phyloP scores from a whole-genome alignment of 2,113 vertebrate genomes.

The Smithornis capensis region DNA sequence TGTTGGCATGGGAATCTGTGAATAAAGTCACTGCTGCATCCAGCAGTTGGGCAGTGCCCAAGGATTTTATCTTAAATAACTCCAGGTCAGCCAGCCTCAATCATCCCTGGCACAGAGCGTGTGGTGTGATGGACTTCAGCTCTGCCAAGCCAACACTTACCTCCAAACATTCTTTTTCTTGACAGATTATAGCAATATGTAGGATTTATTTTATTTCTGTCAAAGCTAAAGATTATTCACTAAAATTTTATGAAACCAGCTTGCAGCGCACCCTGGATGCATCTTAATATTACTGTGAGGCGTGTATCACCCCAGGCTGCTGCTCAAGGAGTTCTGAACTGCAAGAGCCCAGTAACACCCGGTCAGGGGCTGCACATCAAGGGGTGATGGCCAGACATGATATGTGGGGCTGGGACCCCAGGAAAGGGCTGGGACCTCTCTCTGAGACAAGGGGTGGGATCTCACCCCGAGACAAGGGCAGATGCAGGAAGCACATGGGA shows the following conservation, averaged over 20 bases:
- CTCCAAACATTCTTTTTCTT: not conserved
- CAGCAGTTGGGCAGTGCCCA: constrained; percentile 19
- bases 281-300: not conserved
- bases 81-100: not conserved
- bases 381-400: not conserved
- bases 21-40: not conserved
- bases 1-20: not conserved
- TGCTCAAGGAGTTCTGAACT: not conserved
- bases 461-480: too few species aligned
- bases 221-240: constrained; percentile 21
- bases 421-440: not conserved
- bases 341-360: not conserved
- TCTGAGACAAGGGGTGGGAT: not conserved
- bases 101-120: not conserved
- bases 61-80: constrained; percentile 36
- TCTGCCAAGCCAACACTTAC: not conserved
- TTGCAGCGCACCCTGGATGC: accelerated
- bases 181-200: not conserved
- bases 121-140: not conserved
- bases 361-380: accelerated
- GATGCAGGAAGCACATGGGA: not conserved
- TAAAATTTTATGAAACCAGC: not conserved
- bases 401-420: not conserved
- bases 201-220: constrained; percentile 2
- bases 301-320: not conserved